Evolutionary conservation across 2,797 vertebrate genomes (phyloP).

Genomic region (Poliocrania exsul): DNA sequence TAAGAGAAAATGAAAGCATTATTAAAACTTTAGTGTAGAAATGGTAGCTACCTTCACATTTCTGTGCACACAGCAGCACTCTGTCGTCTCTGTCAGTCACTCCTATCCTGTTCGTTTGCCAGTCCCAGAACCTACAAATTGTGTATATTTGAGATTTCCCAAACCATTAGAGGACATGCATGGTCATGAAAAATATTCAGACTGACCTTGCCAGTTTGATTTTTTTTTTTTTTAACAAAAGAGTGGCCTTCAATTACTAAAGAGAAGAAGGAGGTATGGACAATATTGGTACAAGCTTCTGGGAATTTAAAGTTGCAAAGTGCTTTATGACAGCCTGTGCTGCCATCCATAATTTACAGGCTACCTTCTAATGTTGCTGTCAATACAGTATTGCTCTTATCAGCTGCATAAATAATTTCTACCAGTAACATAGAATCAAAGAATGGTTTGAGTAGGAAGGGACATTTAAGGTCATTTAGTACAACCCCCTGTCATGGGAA

Average conservation of each 20-base stretch:
- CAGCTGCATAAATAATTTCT: not conserved
- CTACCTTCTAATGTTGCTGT: not conserved
- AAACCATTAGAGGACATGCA: fast-evolving
- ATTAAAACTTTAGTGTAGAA: slow-evolving; percentile 21
- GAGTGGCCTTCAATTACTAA: not conserved
- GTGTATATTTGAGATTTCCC: not conserved
- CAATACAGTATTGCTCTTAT: slow-evolving; percentile 7
- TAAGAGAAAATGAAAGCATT: slow-evolving; percentile 42
- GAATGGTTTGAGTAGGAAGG: not conserved
- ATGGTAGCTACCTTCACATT: not conserved
- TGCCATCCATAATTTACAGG: not conserved
- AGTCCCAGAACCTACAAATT: not conserved
- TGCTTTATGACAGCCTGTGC: not conserved
- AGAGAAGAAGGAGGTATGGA: not conserved
- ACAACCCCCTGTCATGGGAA: not conserved
- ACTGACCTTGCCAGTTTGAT: not conserved
- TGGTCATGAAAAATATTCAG: not conserved
- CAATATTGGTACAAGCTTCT: not conserved
- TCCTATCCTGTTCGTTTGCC: not conserved
- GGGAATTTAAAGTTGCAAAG: not conserved
- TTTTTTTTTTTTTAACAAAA: not conserved
- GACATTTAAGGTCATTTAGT: not conserved
- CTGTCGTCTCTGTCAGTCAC: not conserved
- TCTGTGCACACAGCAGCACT: not conserved
- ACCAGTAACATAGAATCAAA: not conserved